Evolutionary conservation across 2,888 invertebrate species (phyloP).

Genomic region (Caradrina clavipalpis): DNA sequence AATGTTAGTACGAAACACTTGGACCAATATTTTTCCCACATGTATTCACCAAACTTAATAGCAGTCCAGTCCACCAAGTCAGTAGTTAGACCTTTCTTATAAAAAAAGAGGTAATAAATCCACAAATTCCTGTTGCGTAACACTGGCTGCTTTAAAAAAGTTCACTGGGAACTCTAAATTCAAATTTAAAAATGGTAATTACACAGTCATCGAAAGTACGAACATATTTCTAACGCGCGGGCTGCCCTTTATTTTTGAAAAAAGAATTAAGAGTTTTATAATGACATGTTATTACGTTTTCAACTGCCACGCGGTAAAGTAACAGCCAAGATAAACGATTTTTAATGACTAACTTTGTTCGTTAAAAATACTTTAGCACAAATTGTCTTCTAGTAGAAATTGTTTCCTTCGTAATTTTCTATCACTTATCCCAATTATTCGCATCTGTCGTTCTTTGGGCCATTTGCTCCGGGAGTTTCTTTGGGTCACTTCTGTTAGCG

Average conservation of each 20-base stretch:
- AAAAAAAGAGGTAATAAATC: constrained; percentile 33
- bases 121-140: constrained; percentile 34
- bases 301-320: constrained; percentile 69
- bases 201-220: constrained; percentile 47
- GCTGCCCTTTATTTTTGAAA: constrained; percentile 44
- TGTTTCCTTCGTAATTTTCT: constrained; percentile 58
- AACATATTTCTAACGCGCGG: constrained; percentile 47
- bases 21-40: constrained; percentile 32
- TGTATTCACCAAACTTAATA: constrained; percentile 11
- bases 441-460: constrained; percentile 59
- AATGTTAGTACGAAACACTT: constrained; percentile 36
- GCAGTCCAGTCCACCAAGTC: neutral
- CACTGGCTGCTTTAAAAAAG: constrained; percentile 28
- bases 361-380: constrained; percentile 52
- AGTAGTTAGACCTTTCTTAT: neutral
- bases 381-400: constrained; percentile 48
- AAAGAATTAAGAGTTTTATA: constrained; percentile 71
- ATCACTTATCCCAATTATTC: constrained; percentile 64
- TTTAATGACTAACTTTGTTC: constrained; percentile 71
- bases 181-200: constrained; percentile 44
- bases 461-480: constrained; percentile 43
- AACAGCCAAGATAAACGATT: constrained; percentile 72
- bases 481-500: constrained; percentile 43
- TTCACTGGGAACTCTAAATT: constrained; percentile 35
- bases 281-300: constrained; percentile 80